Evolutionary conservation across 2,888 invertebrate genomes (phyloP).

Genomic region (Oscheius sp.): DNA sequence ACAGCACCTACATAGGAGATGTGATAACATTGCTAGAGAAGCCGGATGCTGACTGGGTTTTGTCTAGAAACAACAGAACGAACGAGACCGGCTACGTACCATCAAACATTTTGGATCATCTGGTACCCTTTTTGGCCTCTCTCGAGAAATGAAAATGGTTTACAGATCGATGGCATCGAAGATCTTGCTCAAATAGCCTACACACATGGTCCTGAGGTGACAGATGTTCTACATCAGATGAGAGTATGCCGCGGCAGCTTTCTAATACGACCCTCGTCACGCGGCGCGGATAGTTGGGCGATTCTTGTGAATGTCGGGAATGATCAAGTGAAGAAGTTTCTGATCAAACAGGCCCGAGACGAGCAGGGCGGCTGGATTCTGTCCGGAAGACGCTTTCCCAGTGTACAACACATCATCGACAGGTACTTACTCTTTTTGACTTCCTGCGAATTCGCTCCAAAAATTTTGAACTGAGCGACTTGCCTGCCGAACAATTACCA

Average conservation of each 20-base stretch:
- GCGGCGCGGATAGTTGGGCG: constrained; percentile 46
- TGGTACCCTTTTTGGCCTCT: neutral
- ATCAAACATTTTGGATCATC: neutral
- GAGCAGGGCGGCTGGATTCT: constrained; percentile 43
- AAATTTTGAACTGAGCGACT: neutral
- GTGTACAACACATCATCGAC: constrained; percentile 48
- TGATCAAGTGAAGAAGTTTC: constrained; percentile 50
- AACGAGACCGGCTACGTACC: constrained; percentile 43
- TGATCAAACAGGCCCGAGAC: constrained; percentile 32
- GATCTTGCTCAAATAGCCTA: constrained; percentile 6
- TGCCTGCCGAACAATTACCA: neutral
- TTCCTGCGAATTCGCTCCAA: neutral
- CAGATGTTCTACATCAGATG: constrained; percentile 13
- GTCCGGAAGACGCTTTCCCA: constrained; percentile 47
- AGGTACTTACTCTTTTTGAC: constrained; percentile 38
- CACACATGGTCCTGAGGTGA: neutral
- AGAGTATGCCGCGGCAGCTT: constrained; percentile 41
- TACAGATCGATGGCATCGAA: neutral
- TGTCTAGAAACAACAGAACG: constrained; percentile 49
- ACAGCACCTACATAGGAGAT: constrained; percentile 38
- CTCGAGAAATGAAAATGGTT: neutral
- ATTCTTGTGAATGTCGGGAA: constrained; percentile 50
- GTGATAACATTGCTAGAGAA: constrained; percentile 44
- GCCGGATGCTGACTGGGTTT: constrained; percentile 43
- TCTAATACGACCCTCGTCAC: constrained; percentile 50